Conservation (phyloP, 2,888 invertebrate species). For the Rosalia funebris region DNA sequence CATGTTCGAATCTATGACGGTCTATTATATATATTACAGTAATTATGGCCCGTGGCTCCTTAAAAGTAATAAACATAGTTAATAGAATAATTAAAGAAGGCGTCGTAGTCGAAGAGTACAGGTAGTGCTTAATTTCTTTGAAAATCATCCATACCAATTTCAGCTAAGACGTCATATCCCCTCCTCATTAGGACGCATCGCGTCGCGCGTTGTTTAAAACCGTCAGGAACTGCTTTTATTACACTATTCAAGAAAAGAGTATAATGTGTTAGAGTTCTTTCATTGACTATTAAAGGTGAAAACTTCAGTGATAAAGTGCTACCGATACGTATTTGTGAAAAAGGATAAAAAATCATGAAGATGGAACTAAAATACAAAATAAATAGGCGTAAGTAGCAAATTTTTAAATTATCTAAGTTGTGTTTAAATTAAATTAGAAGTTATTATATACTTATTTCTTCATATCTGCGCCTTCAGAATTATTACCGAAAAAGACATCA, state of each 20-base stretch:
- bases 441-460: too few species aligned
- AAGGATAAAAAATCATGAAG: too few species aligned
- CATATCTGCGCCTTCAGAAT: too few species aligned
- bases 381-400: conserved; percentile 13
- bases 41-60: too few species aligned
- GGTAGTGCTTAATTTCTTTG: conserved; percentile 7
- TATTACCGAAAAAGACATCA: not conserved
- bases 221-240: conserved; percentile 15
- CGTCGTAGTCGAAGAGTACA: not conserved
- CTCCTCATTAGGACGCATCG: conserved; percentile 12
- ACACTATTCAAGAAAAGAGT: conserved; percentile 24
- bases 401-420: too few species aligned
- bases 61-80: not conserved
- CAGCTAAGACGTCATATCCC: conserved; percentile 19
- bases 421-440: too few species aligned
- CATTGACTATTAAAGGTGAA: not conserved
- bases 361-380: conserved; percentile 12
- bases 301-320: conserved; percentile 12
- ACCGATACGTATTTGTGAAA: too few species aligned
- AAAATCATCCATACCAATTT: not conserved
- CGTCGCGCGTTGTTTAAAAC: conserved; percentile 19
- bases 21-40: too few species aligned
- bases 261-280: conserved; percentile 9
- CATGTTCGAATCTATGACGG: too few species aligned
- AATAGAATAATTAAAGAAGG: not conserved